These are phyloP conservation scores for Drosophila watanabei DNA, from an alignment of 1,140 invertebrate species.

Conservation along the genomic window DNA sequence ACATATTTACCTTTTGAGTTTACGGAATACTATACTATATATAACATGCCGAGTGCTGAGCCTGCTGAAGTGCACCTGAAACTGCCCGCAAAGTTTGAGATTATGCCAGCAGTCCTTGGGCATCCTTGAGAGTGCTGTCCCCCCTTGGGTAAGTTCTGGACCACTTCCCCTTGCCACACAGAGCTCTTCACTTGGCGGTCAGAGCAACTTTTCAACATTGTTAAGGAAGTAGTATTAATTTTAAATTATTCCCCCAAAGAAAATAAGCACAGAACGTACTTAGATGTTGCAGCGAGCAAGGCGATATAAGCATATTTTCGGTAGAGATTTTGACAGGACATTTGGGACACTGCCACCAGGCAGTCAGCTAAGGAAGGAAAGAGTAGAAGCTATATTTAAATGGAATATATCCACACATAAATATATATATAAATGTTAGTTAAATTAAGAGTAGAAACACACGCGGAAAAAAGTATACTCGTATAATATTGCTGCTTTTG, in stretches of 20 bases:
- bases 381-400: background rate
- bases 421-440: slow-evolving; percentile 42
- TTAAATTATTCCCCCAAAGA: slow-evolving; percentile 16
- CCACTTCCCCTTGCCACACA: background rate
- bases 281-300: background rate
- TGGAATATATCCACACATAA: slow-evolving; percentile 23
- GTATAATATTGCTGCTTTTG: slow-evolving; percentile 50
- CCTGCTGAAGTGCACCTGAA: slow-evolving; percentile 54
- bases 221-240: slow-evolving; percentile 23
- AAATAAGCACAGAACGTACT: slow-evolving; percentile 16
- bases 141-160: slow-evolving; percentile 15
- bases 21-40: background rate
- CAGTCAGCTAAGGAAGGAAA: background rate
- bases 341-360: background rate
- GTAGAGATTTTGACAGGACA: slow-evolving; percentile 19
- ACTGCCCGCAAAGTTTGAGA: slow-evolving; percentile 43
- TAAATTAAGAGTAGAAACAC: slow-evolving; percentile 13
- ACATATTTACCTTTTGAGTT: slow-evolving; percentile 28
- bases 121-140: slow-evolving; percentile 26
- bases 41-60: background rate
- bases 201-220: slow-evolving; percentile 64
- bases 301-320: slow-evolving; percentile 9
- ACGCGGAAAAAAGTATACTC: background rate
- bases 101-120: slow-evolving; percentile 46
- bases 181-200: slow-evolving; percentile 28